Base-by-base conservation (phyloP, 2,888 invertebrate genomes). In the Sisyra terminalis region DNA sequence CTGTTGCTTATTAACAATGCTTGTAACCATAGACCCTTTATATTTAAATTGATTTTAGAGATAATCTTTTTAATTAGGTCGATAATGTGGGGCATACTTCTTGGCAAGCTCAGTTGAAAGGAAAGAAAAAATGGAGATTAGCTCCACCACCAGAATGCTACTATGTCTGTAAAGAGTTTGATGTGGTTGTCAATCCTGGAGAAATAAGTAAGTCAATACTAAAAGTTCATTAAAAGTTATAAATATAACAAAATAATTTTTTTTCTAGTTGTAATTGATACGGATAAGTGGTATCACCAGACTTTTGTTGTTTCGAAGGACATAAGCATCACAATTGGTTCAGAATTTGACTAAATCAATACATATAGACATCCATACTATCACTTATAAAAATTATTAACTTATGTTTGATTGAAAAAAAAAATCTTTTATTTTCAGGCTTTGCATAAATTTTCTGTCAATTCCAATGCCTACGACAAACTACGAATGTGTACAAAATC, bases 31-130 rank as follows among this genome's bases (percentile, higher is more conserved):
- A 2, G 10, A n/a, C n/a, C n/a, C n/a, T n/a, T 39, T 43, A 18
- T 36, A 15, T 29, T 18, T 30, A 11, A 29, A 32, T 8, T 29
- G 31, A 34, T 18, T 32, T 30, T 35, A 38, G 29, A 39, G 40
- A 29, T 42, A 30, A 39, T 46, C 24, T 24, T 24, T 24, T 24
- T 24, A 54, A 54, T 1, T 54, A 94, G 93, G 82, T 96, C 50
- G 96, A 96, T 63, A 86, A 92, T 47, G 96, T 96, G 40, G 74
- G 77, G 40, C 75, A 87, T 61, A 87, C 93, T 44, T 96, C 94
- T 2, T 96, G 96, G 96, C 96, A 97, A 64, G 94, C 94, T 1
- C 96, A 96, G 66, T 69, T 96, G 39, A 74, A 75, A 41, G 94
- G 96, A 1, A 73, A 67, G 51, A 97, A 97, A 61, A 67, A 71